A percentile compares a stretch with the other conserved stretches of the same genome.
These are phyloP conservation scores for Festucalex cinctus DNA, from an alignment of 2,113 vertebrate species.

Conservation along the genomic window DNA sequence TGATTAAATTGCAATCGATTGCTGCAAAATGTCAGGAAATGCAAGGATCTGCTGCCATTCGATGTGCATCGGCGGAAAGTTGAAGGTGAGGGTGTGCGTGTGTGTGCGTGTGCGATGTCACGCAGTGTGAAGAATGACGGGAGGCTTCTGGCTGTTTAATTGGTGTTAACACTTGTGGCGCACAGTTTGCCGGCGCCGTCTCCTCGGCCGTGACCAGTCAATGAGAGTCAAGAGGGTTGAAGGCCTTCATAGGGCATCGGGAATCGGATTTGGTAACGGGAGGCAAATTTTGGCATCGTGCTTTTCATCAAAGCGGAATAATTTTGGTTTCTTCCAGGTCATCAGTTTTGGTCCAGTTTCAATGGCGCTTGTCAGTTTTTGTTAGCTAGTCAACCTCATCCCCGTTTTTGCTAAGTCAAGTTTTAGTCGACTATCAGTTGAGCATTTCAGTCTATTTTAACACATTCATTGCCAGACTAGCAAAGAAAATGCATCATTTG, in stretches of 20 bases:
- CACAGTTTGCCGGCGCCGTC: constrained; percentile 31
- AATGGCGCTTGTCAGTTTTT: too few species aligned
- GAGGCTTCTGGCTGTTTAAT: constrained; percentile 65
- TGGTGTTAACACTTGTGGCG: constrained; percentile 61
- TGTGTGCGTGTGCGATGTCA: constrained; percentile 78
- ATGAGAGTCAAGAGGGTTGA: constrained; percentile 54
- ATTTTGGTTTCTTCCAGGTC: not conserved
- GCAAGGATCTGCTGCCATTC: constrained; percentile 77
- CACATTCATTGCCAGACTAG: too few species aligned
- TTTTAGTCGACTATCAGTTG: too few species aligned
- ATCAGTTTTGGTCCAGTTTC: too few species aligned
- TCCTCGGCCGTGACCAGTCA: constrained; percentile 59
- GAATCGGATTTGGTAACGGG: not conserved
- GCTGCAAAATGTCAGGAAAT: constrained; percentile 83
- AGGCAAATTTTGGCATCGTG: not conserved
- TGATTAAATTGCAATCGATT: constrained; percentile 87
- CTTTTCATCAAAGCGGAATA: not conserved
- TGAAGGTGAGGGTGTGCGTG: constrained; percentile 80
- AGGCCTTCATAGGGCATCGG: constrained; percentile 43
- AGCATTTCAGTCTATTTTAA: too few species aligned
- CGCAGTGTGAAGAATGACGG: constrained; percentile 61
- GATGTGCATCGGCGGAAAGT: constrained; percentile 78
- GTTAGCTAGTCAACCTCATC: too few species aligned
- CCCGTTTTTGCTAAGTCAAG: too few species aligned
- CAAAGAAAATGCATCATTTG: too few species aligned